phyloP scores from a whole-genome alignment of 2,797 vertebrate genomes.

The Hippoglossus hippoglossus region DNA sequence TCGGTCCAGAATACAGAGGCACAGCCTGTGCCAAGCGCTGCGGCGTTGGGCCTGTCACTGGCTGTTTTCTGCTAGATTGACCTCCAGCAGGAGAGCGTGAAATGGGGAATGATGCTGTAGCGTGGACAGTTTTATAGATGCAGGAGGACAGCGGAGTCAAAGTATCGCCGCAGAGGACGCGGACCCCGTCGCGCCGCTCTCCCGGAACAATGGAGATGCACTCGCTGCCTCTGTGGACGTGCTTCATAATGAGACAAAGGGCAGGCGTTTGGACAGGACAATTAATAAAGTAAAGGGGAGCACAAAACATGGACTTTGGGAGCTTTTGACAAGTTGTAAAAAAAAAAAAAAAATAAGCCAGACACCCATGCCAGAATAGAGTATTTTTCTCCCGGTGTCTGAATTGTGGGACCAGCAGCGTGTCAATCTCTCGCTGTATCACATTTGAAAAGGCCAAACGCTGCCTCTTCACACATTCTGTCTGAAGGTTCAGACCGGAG shows the following conservation, averaged over 20 bases:
- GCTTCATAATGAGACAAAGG: too few species aligned
- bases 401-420: background rate
- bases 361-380: too few species aligned
- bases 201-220: background rate
- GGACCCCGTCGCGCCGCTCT: background rate
- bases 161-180: constrained; percentile 11
- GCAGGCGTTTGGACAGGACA: background rate
- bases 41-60: background rate
- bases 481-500: too few species aligned
- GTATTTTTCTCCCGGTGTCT: too few species aligned
- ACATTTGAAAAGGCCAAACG: background rate
- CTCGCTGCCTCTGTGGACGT: background rate
- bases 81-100: constrained; percentile 34
- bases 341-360: background rate
- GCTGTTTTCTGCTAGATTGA: constrained; percentile 36
- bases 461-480: background rate
- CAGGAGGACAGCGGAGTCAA: constrained; percentile 6
- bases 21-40: background rate
- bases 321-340: background rate
- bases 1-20: constrained; percentile 8
- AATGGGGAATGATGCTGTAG: constrained; percentile 25
- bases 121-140: constrained; percentile 1
- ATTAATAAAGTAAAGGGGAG: background rate
- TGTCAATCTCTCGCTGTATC: background rate
- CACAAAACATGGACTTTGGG: background rate